phyloP scores from a whole-genome alignment of 2,888 invertebrate genomes.

The Drosophila borealis region DNA sequence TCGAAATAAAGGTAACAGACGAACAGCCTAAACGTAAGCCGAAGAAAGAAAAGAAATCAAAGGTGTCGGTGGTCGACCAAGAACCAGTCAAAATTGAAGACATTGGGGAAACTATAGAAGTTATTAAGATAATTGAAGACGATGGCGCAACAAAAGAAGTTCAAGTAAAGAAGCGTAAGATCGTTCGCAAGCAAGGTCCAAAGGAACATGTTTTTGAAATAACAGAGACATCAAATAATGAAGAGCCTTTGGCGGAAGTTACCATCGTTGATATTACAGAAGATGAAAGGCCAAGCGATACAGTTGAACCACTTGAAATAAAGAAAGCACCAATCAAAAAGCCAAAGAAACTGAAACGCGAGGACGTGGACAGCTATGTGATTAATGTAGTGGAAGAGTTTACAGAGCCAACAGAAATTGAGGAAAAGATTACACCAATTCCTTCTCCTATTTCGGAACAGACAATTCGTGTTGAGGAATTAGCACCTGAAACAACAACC shows the following conservation, averaged over 20 bases:
- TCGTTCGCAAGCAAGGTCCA: conserved; percentile 84
- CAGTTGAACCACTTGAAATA: conserved; percentile 12
- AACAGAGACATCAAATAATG: conserved; percentile 83
- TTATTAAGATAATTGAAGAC: conserved; percentile 66
- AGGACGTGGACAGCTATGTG: conserved; percentile 69
- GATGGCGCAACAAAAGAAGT: conserved; percentile 83
- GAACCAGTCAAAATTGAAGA: conserved; percentile 56
- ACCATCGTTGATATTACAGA: conserved; percentile 65
- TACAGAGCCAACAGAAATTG: conserved; percentile 14
- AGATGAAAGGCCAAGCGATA: conserved; percentile 42
- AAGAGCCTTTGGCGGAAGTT: conserved; percentile 83
- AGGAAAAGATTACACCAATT: neutral
- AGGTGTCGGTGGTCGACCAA: conserved; percentile 84
- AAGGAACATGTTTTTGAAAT: conserved; percentile 85
- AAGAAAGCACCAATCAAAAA: conserved; percentile 56
- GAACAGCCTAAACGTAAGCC: conserved; percentile 54
- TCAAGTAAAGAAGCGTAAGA: conserved; percentile 84
- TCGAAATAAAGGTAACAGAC: conserved; percentile 66
- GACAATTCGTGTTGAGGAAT: conserved; percentile 71
- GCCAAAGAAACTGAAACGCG: conserved; percentile 60
- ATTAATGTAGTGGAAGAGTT: conserved; percentile 67
- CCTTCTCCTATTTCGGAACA: conserved; percentile 54
- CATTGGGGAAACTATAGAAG: conserved; percentile 72
- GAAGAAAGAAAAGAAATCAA: conserved; percentile 81
- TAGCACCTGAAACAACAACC: conserved; percentile 82